Evolutionary conservation across 2,797 vertebrate genomes (phyloP).

Genomic region (Acipenser oxyrinchus): DNA sequence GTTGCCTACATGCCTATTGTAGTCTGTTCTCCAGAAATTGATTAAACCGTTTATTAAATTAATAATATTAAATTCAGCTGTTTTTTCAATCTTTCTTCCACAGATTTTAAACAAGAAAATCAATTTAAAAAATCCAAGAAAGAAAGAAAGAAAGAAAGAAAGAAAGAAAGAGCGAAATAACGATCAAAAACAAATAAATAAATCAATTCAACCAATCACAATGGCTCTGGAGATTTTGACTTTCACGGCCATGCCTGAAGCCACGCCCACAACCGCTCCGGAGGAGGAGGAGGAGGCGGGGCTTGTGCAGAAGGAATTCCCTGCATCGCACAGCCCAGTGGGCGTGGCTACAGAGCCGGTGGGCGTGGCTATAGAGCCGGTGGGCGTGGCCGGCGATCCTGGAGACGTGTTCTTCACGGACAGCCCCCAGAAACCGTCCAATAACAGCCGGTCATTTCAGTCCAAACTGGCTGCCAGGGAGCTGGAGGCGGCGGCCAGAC

Average conservation of each 20-base stretch:
- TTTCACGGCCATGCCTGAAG: conserved; percentile 59
- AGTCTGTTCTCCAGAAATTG: no score
- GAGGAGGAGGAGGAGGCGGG: conserved; percentile 44
- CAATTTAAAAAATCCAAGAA: no score
- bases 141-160: no score
- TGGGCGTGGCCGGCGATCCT: conserved; percentile 49
- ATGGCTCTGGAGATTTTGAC: conserved; percentile 78
- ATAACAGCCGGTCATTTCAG: conserved; percentile 56
- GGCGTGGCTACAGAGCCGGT: background rate
- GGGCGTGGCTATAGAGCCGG: no score
- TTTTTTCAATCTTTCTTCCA: no score
- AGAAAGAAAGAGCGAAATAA: no score
- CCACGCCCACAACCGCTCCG: conserved; percentile 57
- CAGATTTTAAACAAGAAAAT: no score
- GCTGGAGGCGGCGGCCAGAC: conserved; percentile 42
- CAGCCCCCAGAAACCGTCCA: conserved; percentile 28
- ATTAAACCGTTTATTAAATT: no score
- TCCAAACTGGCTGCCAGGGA: conserved; percentile 60
- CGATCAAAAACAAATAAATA: no score
- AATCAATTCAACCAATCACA: background rate
- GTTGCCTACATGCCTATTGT: no score
- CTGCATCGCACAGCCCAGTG: conserved; percentile 30
- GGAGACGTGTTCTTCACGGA: conserved; percentile 61
- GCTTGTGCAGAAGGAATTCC: conserved; percentile 40
- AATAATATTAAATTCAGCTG: no score